A percentile compares a stretch with the other conserved stretches of the same genome.
These are phyloP conservation scores for Macaria notata DNA, from an alignment of 2,888 invertebrate genomes.

Conservation along the genomic window DNA sequence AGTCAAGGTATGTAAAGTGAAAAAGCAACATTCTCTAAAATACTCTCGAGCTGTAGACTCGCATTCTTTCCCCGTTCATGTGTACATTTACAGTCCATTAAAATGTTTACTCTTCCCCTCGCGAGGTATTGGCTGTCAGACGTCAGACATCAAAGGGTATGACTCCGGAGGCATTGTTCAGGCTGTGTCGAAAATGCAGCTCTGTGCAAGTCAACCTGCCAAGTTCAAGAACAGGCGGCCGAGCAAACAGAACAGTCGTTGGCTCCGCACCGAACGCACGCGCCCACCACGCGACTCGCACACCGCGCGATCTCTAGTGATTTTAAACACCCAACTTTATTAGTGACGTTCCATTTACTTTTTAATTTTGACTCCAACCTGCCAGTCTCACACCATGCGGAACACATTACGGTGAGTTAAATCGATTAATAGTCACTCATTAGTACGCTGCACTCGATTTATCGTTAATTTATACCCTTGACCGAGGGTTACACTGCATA, in stretches of 20 bases:
- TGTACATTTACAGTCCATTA: constrained; percentile 16
- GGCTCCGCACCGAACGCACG: constrained; percentile 54
- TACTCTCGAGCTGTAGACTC: constrained; percentile 2
- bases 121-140: constrained; percentile 24
- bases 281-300: constrained; percentile 38
- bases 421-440: constrained; percentile 26
- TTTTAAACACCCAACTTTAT: constrained; percentile 44
- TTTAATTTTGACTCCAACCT: constrained; percentile 37
- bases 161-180: constrained; percentile 31
- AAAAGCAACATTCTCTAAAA: constrained; percentile 3
- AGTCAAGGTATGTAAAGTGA: not conserved
- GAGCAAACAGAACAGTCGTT: constrained; percentile 59
- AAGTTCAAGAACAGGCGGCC: constrained; percentile 68
- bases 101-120: constrained; percentile 25
- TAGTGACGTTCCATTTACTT: constrained; percentile 39
- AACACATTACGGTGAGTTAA: constrained; percentile 67
- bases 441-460: constrained; percentile 38
- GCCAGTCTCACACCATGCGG: constrained; percentile 60
- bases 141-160: constrained; percentile 33
- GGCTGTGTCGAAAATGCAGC: constrained; percentile 60
- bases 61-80: constrained; percentile 11
- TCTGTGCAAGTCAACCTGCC: constrained; percentile 67
- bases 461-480: constrained; percentile 47
- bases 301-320: constrained; percentile 48
- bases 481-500: constrained; percentile 47